Evolutionary conservation across 1,140 invertebrate genomes (phyloP).

Genomic region (Drosophila tropicalis): DNA sequence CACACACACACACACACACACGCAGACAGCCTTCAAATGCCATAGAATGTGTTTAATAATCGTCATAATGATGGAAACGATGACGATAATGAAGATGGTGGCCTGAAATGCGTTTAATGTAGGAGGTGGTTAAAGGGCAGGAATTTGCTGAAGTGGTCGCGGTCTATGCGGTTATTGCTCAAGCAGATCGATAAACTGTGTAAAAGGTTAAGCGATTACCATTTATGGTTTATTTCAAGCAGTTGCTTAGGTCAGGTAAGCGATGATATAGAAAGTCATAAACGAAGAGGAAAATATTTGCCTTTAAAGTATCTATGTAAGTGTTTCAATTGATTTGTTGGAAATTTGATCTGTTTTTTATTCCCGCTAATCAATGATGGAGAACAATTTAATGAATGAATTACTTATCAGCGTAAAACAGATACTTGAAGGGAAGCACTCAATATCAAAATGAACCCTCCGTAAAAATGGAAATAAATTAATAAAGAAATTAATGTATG

Average conservation of each 20-base stretch:
- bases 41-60: slow-evolving; percentile 28
- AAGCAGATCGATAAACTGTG: slow-evolving; percentile 7
- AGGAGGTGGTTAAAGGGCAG: neutral
- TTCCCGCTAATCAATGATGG: no score
- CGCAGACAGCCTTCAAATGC: slow-evolving; percentile 24
- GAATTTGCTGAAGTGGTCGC: neutral
- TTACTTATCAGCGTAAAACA: no score
- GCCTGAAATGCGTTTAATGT: slow-evolving; percentile 3
- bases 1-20: neutral
- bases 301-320: no score
- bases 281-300: no score
- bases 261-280: neutral
- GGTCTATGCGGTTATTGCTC: neutral
- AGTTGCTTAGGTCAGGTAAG: neutral
- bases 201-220: slow-evolving; percentile 1
- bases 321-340: no score
- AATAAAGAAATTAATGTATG: no score
- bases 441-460: no score
- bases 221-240: neutral
- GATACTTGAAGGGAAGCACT: no score
- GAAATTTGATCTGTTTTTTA: no score
- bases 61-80: slow-evolving; percentile 17
- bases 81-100: slow-evolving; percentile 10
- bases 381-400: no score
- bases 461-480: no score